A percentile compares a stretch with the other conserved stretches of the same genome.
These are phyloP conservation scores for Cygnus atratus DNA, from an alignment of 2,113 vertebrate genomes.

Conservation along the genomic window DNA sequence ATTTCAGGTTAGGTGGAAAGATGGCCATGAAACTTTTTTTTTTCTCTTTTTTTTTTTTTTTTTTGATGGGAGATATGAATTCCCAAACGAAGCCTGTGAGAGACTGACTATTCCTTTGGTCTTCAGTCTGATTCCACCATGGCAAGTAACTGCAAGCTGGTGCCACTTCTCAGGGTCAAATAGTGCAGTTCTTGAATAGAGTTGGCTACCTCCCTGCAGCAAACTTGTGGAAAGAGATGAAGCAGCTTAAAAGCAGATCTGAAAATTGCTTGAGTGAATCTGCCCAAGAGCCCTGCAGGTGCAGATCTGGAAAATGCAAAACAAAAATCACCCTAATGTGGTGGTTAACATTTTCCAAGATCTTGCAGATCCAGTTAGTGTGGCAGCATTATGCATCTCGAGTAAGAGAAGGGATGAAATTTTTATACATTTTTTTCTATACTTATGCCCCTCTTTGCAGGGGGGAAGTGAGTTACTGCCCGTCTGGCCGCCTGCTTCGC, in stretches of 20 bases:
- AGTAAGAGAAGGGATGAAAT: neutral
- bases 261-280: neutral
- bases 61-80: neutral
- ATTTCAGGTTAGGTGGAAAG: conserved; percentile 54
- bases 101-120: neutral
- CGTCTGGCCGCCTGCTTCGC: neutral
- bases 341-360: neutral
- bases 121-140: neutral
- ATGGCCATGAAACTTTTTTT: conserved; percentile 29
- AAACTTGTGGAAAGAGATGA: neutral
- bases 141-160: neutral
- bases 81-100: neutral
- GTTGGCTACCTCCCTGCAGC: conserved; percentile 47
- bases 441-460: neutral
- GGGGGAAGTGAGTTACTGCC: neutral
- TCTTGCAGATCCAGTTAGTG: neutral
- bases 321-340: neutral
- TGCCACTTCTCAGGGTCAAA: conserved; percentile 62
- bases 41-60: neutral
- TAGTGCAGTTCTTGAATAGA: conserved; percentile 23
- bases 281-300: neutral
- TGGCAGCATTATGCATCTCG: neutral
- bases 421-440: neutral
- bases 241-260: conserved; percentile 2
- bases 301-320: neutral